These are phyloP conservation scores for Narcine bancroftii DNA, from an alignment of 2,113 vertebrate genomes.

Conservation along the genomic window DNA sequence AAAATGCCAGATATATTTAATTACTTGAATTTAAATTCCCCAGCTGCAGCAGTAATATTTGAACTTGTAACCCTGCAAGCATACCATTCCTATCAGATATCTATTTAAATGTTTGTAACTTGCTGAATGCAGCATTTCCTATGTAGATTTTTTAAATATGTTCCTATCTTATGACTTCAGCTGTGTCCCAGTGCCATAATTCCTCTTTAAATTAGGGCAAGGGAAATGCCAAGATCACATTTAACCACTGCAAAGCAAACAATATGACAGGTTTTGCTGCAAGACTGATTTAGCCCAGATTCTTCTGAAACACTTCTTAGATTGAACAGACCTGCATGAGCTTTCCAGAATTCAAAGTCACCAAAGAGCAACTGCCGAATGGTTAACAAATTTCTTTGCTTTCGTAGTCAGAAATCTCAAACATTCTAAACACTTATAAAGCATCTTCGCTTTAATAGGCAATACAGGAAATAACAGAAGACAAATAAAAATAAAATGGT, in stretches of 20 bases:
- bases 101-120: background rate
- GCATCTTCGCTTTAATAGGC: background rate
- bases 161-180: background rate
- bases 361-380: background rate
- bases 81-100: too few relatives aligned
- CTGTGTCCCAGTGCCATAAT: background rate
- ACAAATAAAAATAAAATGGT: background rate
- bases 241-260: background rate
- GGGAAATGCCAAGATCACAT: background rate
- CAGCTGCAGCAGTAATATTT: too few relatives aligned
- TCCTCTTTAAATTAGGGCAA: background rate
- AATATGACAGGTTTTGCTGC: background rate
- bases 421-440: background rate
- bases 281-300: background rate
- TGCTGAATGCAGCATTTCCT: background rate
- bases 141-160: background rate
- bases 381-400: background rate
- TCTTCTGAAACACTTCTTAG: background rate
- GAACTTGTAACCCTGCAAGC: too few relatives aligned
- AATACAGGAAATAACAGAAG: background rate
- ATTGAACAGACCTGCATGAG: background rate
- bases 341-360: background rate
- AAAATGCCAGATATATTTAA: too few relatives aligned
- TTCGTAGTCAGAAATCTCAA: background rate
- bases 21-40: too few relatives aligned